Evolutionary conservation across 2,888 invertebrate species (phyloP), one percentile per base, ranked within the genome.

Genomic region (Hyposoter dolosus): DNA sequence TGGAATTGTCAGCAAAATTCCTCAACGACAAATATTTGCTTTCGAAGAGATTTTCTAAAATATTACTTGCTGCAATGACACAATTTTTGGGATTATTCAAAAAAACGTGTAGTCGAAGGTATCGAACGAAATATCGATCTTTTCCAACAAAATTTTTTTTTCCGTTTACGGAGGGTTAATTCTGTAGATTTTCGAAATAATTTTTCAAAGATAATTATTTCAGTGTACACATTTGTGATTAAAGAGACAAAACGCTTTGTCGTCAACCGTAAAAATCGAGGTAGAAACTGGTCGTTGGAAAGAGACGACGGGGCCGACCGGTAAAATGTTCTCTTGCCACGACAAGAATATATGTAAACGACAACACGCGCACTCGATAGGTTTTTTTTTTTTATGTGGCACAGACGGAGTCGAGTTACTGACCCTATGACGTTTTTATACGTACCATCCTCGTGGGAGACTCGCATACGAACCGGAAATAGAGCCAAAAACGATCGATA

Each of bases 401-500:
- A 60, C 60, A 60, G 3, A 60, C 60, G 4, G 4, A 60, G 15
- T 60, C 28, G 60, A 60, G 60, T 60, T 60, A 28, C 60, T 28
- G 60, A 60, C 28, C 28, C 15, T 5, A 60, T 60, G 60, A 60
- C 28, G 60, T 15, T 23, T 23, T 63, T 23, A 19, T 17, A 75
- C 60, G 56, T 60, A 9, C 43, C 10, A 56, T 35, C 43, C 6
- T 23, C 10, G 40, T 15, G 23, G 17, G 17, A 28, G 6, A 17
- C 28, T 47, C 43, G 15, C 17, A 15, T 60, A 15, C 28, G 60
- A 28, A 40, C 28, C 45, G 43, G 28, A 75, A 75, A 45, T 63
- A 56, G 40, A 63, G 35, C 12, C 72, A 53, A 32, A 35, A 53
- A 53, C 28, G 43, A 75, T 75, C 60, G 28, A 75, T 75, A 63